Evolutionary conservation across 1,140 invertebrate species (phyloP), one percentile per base, ranked within the genome.

Genomic region (Camponotus vicinus): DNA sequence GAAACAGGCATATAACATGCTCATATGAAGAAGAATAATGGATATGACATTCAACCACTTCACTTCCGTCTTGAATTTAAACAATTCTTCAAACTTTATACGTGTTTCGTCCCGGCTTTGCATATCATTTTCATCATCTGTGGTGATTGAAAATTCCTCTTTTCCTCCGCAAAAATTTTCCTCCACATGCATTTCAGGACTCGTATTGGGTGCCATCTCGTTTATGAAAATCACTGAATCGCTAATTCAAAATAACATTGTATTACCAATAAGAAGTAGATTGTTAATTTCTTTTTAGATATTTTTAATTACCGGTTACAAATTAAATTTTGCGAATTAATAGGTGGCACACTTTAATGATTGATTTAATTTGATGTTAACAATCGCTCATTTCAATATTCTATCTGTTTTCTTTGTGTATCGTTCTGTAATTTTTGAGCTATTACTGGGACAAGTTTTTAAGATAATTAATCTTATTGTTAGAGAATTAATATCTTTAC

Each of bases 151-250:
- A 45, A 40, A 13, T 49, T 66, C 1, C 5, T 37, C 18, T 6
- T 49, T 66, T 66, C 21, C 27, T 27, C 27, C 27, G 27, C 27
- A 59, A 45, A 37, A 21, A 78, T 49, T 18, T 78, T 78, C n/a
- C 6, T 66, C 18, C 18, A 4, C 34, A 18, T 13, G 1, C 64
- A 66, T 37, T 64, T 78, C 32, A n/a, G 11, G 6, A 6, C 49
- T 3, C 18, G 40, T 45, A 66, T 66, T 52, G 11, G 27, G 18
- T 21, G 59, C 11, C 59, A 64, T 66, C 6, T 8, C 21, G 40
- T 21, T 34, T n/a, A 42, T 11, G 6, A 2, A 52, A 52, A 34
- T 45, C 9, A 5, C 42, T 66, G 3, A 3, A 66, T 9, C 7
- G 9, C 6, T 13, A 64, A 45, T 64, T 9, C 13, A 59, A 76